phyloP scores from a whole-genome alignment of 2,797 vertebrate genomes.

The Cryptoprocta ferox region DNA sequence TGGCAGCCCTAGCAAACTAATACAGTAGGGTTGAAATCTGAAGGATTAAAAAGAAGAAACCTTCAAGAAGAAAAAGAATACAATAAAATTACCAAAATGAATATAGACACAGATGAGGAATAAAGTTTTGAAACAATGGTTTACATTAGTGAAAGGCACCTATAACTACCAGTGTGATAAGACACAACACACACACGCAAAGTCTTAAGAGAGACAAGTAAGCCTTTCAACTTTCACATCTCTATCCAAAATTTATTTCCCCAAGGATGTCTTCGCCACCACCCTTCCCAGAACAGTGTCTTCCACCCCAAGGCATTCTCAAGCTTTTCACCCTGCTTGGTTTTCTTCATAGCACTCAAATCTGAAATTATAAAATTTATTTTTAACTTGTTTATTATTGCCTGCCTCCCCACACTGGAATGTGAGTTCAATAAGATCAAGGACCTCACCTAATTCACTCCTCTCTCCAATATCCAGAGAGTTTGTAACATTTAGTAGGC shows the following conservation, averaged over 20 bases:
- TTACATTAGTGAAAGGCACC: not conserved
- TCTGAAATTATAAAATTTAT: not conserved
- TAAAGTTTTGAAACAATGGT: not conserved
- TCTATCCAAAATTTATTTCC: not conserved
- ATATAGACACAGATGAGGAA: not conserved
- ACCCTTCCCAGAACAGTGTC: not conserved
- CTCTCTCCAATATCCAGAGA: not conserved
- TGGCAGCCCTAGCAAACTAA: not conserved
- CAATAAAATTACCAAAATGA: not conserved
- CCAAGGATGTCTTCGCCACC: not conserved
- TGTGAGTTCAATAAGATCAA: not conserved
- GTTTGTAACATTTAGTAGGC: not conserved
- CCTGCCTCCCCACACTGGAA: not conserved
- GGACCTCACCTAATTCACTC: not conserved
- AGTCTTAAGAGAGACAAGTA: not conserved
- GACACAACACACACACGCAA: too few species aligned
- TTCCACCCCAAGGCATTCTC: not conserved
- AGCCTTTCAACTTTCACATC: not conserved
- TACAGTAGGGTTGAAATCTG: not conserved
- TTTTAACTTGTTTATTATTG: not conserved
- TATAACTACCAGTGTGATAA: not conserved
- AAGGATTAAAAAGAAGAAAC: not conserved
- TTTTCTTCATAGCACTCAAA: not conserved
- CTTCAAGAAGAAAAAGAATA: not conserved
- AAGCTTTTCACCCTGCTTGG: not conserved